phyloP scores from a whole-genome alignment of 1,140 invertebrate species.

The Drosophila sulfurigaster region DNA sequence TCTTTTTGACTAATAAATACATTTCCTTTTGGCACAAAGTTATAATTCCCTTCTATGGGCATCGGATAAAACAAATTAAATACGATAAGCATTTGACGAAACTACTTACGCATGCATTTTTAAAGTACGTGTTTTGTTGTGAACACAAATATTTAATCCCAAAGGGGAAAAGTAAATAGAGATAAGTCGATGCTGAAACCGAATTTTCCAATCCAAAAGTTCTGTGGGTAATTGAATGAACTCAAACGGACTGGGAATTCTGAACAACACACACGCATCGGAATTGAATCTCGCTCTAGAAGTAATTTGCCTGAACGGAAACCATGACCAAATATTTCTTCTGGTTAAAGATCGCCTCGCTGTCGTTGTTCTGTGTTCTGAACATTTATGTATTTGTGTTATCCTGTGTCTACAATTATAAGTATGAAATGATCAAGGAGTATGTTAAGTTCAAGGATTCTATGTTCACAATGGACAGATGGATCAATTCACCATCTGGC shows the following conservation, averaged over 20 bases:
- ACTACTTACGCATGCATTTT: too few species aligned
- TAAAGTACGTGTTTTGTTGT: too few species aligned
- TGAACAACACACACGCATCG: conserved; percentile 50
- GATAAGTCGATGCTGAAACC: conserved; percentile 60
- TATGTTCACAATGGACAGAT: conserved; percentile 88
- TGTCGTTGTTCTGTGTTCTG: conserved; percentile 18
- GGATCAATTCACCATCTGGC: conserved; percentile 87
- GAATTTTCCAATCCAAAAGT: conserved; percentile 36
- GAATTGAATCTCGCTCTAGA: neutral
- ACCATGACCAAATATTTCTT: conserved; percentile 26
- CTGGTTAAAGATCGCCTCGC: conserved; percentile 20
- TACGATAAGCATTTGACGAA: too few species aligned
- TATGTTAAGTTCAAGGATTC: conserved; percentile 88
- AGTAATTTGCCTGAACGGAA: neutral
- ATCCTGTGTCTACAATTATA: conserved; percentile 54
- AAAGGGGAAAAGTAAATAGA: conserved; percentile 26
- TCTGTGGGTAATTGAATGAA: conserved; percentile 29
- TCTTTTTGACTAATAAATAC: too few species aligned
- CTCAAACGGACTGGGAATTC: conserved; percentile 75
- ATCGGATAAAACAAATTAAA: too few species aligned
- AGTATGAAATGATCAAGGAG: conserved; percentile 77
- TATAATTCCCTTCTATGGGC: too few species aligned
- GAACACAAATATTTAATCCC: conserved; percentile 5
- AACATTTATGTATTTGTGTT: conserved; percentile 50
- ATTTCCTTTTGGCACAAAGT: too few species aligned